Evolutionary conservation across 1,140 invertebrate genomes (phyloP).

Genomic region (Camponotus vicinus): DNA sequence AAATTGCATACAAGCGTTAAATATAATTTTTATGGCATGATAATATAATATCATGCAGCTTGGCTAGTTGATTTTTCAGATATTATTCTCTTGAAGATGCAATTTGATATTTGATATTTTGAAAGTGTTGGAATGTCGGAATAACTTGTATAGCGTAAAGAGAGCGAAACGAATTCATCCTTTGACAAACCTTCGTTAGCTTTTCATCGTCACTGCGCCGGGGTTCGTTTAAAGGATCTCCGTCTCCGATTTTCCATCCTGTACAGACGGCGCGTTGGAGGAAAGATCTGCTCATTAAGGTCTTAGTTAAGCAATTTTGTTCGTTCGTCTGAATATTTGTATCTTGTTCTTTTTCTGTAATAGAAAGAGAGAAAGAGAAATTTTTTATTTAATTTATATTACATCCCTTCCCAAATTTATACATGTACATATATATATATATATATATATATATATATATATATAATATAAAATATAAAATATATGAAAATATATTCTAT

Average conservation of each 20-base stretch:
- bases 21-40: not conserved
- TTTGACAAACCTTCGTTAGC: conserved; percentile 73
- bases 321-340: conserved; percentile 52
- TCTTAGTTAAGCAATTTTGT: conserved; percentile 73
- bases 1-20: not conserved
- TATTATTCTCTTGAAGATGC: conserved; percentile 36
- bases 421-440: no score
- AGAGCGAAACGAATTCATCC: conserved; percentile 61
- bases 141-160: conserved; percentile 60
- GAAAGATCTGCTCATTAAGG: conserved; percentile 71
- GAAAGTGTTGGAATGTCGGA: conserved; percentile 51
- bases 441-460: not conserved
- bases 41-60: not conserved
- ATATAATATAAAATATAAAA: not conserved
- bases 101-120: conserved; percentile 51
- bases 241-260: conserved; percentile 54
- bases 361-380: not conserved
- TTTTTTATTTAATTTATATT: not conserved
- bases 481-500: not conserved
- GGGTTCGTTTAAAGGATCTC: conserved; percentile 60
- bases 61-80: conserved; percentile 19
- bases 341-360: conserved; percentile 22
- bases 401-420: not conserved
- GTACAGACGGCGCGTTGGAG: conserved; percentile 42
- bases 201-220: conserved; percentile 67